Base-by-base conservation (phyloP, 2,888 invertebrate species). In the Pemphredon lugubris region DNA sequence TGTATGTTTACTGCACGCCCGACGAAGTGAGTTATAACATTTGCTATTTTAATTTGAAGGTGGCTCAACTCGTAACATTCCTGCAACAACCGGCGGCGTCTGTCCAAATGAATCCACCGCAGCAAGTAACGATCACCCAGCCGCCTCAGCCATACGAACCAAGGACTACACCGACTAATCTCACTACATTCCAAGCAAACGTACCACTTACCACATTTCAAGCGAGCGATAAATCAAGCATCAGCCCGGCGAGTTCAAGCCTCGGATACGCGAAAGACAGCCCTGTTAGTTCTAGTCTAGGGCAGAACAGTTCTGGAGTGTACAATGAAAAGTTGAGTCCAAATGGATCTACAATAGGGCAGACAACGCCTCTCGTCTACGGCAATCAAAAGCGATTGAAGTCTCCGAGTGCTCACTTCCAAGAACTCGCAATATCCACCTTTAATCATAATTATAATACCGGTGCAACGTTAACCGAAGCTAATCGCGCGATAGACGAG, bases 21-120 rank as follows among this genome's bases (percentile, higher is more conserved):
- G n/a, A n/a, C n/a, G n/a, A n/a, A n/a, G n/a, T n/a, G n/a, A n/a
- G n/a, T n/a, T 51, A 14, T 13, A 13, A 20, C 5, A 18, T 2
- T 20, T 20, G 6, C 5, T 13, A 1, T 34, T n/a, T 45, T 5
- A 63, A 45, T 6, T 77, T 72, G 1, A 79, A 94, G 91, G 95
- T 95, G 83, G 94, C 93, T 51, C 95, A 95, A 82, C 90, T 96
- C 66, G 94, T 95, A 58, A 94, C 94, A 88, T 94, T 96, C 88
- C 92, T 95, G 4, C 95, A 95, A 81, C 91, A 92, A 44, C 92
- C 93, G 59, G 89, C 91, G 39, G 69, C 65, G 50, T 75, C 84
- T 14, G 66, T 90, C 90, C 84, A 91, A 89, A 64, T 89, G 90
- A 79, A 89, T 90, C 67, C 90, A 90, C 81, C 70, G 65, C 77